Evolutionary conservation across 2,113 vertebrate species (phyloP), one percentile per base, ranked within the genome.

Genomic region (Pedetes capensis): DNA sequence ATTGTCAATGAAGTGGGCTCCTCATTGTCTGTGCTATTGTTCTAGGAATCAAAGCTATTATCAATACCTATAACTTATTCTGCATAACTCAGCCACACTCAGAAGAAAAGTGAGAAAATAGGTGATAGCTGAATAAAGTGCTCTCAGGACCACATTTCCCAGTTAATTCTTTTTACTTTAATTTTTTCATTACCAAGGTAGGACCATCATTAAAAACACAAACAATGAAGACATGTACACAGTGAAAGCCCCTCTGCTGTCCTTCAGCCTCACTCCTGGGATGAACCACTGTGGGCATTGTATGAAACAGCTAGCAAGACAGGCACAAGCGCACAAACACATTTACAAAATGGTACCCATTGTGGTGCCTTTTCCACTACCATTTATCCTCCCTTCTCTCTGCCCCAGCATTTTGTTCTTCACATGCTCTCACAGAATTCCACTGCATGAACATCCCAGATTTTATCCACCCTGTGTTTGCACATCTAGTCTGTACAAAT

Each of bases 31-130:
- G 5, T 0, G 64, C 85, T 84, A 39, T 91, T 96, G 93, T 97
- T 95, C 88, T 42, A 39, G 76, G 71, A 94, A 96, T 90, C 96
- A 96, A 95, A 92, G 94, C 87, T 81, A 59, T 92, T 84, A 76
- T 78, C 84, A 72, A n/a, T 25, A 44, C 88, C 81, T 47, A 39
- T 0, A 10, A 37, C 37, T 68, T 59, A 74, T 61, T 80, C 91
- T 53, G 55, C 55, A 47, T 53, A 78, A 84, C 81, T 92, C 81
- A 57, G 49, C 17, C 55, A 75, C 68, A 91, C 11, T 57, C 69
- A 1, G 1, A 9, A 1, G 57, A 86, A 49, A 94, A 95, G 88
- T 95, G 95, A 96, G 91, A 88, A 95, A 96, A 96, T 23, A 49
- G 75, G 76, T 78, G 88, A 72, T 22, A 44, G 93, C 64, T 49